Evolutionary conservation across 2,113 vertebrate genomes (phyloP).

Genomic region (Trinectes maculatus): DNA sequence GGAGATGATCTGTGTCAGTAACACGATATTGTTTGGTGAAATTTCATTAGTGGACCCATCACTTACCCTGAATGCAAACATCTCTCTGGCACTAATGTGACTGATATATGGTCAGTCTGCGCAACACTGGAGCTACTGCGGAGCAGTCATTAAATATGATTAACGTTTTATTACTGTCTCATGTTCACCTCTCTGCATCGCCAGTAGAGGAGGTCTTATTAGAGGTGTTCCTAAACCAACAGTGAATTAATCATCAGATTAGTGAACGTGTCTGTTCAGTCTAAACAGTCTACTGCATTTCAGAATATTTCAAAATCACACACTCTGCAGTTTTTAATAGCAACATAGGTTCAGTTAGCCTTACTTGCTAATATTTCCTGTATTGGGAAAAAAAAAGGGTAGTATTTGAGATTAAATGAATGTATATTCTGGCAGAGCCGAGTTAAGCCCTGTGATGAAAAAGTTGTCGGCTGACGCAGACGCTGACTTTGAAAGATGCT

Average conservation of each 20-base stretch:
- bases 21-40: conserved; percentile 47
- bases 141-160: conserved; percentile 70
- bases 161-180: conserved; percentile 72
- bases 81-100: conserved; percentile 55
- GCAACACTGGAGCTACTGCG: conserved; percentile 41
- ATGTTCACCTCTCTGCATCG: conserved; percentile 54
- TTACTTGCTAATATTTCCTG: no score
- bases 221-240: conserved; percentile 60
- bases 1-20: conserved; percentile 39
- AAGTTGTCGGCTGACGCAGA: conserved; percentile 2
- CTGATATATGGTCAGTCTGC: conserved; percentile 51
- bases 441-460: conserved; percentile 2
- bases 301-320: conserved; percentile 27
- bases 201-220: conserved; percentile 52
- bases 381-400: no score
- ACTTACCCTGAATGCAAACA: conserved; percentile 62
- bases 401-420: not conserved
- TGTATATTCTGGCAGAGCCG: not conserved
- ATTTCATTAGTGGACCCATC: conserved; percentile 61
- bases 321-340: conserved; percentile 14
- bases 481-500: conserved; percentile 13
- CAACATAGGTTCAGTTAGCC: no score
- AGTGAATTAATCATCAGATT: conserved; percentile 48
- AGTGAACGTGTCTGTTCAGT: conserved; percentile 9
- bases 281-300: conserved; percentile 9